Evolutionary conservation across 2,888 invertebrate species (phyloP), one percentile per base, ranked within the genome.

Genomic region (Formica aserva): DNA sequence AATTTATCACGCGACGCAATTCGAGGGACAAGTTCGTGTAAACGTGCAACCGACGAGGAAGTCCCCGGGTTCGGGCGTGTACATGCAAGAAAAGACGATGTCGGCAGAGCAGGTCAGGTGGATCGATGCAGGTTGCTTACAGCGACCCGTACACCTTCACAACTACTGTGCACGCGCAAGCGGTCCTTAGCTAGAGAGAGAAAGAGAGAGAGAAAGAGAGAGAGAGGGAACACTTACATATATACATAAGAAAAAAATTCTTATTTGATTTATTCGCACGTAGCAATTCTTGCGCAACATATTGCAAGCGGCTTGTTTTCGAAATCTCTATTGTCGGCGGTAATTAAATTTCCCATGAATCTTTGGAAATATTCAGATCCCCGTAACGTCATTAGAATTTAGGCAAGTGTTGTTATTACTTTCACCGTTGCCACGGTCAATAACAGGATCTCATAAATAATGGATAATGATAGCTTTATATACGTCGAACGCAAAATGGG

Each of bases 61-160:
- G 82, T 91, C 52, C 80, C 87, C 86, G 83, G 71, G 82, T 85
- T 81, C 80, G 82, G 82, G 82, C 74, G 83, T 76, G 85, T 85
- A 90, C 83, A 85, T 67, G 84, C 76, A 66, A 82, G 76, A 86
- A 88, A 83, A 77, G 88, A 82, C 80, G 85, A 87, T 91, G 88
- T 90, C 15, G 57, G 60, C 69, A 67, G n/a, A 67, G 78, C 93
- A 91, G 93, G 93, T 93, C 93, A 93, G 93, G 92, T 92, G 93
- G 93, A 94, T 94, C 94, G 93, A 94, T 94, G 90, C 92, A 92
- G 91, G 92, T 92, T 92, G 90, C 89, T 91, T 90, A 86, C 88
- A 85, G 85, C 85, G 83, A 22, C 85, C 83, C 85, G 86, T 87
- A 45, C 32, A 84, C 87, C 83, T 89, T 88, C 52, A 48, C 60